Conservation (phyloP, 1,140 invertebrate species). For the Chrysoperla carnea region DNA sequence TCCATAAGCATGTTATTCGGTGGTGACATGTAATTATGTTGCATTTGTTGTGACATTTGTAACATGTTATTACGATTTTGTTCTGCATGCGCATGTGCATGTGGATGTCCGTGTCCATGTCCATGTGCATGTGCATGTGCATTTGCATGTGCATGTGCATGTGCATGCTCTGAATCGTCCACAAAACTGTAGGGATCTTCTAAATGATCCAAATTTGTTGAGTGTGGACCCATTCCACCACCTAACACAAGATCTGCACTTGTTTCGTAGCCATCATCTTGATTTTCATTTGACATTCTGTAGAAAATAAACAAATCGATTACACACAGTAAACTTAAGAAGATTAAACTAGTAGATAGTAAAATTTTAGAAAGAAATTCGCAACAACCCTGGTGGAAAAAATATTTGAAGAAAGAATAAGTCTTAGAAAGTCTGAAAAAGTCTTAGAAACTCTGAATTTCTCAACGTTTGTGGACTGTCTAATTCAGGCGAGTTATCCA, state of each 20-base stretch:
- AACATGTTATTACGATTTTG: conserved; percentile 21
- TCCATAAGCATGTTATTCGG: conserved; percentile 12
- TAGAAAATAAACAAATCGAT: too few species aligned
- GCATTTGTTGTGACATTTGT: conserved; percentile 9
- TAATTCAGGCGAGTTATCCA: too few species aligned
- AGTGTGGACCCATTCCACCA: conserved; percentile 9
- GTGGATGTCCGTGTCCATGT: conserved; percentile 10
- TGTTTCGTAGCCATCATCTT: conserved; percentile 75
- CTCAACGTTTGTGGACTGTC: too few species aligned
- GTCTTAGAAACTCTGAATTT: too few species aligned
- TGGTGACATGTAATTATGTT: not conserved
- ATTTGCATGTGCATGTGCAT: conserved; percentile 18
- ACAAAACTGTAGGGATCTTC: conserved; percentile 69
- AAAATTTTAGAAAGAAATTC: not conserved
- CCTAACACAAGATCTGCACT: conserved; percentile 53
- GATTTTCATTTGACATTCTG: conserved; percentile 45
- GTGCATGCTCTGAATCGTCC: conserved; percentile 45
- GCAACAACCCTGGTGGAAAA: too few species aligned
- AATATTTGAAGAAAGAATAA: too few species aligned
- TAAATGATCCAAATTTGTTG: conserved; percentile 40
- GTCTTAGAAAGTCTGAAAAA: too few species aligned
- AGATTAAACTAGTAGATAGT: not conserved
- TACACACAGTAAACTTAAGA: not conserved
- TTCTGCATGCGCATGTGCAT: conserved; percentile 16
- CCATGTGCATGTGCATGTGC: conserved; percentile 2